Base-by-base conservation (phyloP, 2,113 vertebrate species). In the Melanocharis versteri region DNA sequence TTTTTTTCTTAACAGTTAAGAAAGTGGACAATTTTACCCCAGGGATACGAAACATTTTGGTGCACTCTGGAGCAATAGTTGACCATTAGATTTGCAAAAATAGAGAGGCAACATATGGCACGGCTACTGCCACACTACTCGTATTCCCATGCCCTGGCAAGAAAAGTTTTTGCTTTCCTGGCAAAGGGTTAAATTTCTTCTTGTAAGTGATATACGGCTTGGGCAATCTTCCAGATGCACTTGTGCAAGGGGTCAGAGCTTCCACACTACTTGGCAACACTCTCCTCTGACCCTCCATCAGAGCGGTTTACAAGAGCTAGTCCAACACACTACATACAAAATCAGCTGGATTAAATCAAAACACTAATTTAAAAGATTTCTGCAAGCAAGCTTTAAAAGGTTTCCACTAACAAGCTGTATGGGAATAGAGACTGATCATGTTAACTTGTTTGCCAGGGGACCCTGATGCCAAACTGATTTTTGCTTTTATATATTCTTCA, bases 361-460 rank as follows among this genome's bases (percentile, higher is more conserved):
- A 33, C 47, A 58, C 44, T 91, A 39, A 91, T 87, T 81, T 50
- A 58, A 94, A 91, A 84, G 30, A 71, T 68, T 95, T 91, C 72
- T 91, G 26, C 51, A 70, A 94, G 79, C n/a, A 85, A 84, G 64
- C 23, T 91, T 81, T 50, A 47, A 96, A 89, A 91, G 42, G 33
- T 71, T 93, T 93, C 89, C 78, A 21, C 56, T 75, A 91, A 83
- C 27, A 89, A 91, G 77, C 30, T 91, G 71, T 50, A 95, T 69
- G 47, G 53, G 37, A 90, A 86, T 35, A 26, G 40, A 90, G 62
- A 80, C n/a, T 42, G 22, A 68, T 48, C 70, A 66, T 1, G 0
- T 64, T 71, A 64, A 86, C 14, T 42, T 44, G 11, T 86, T 40
- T 77, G 53, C 40, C 68, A 86, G 40, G 0, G 1, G 65, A 91